These are phyloP conservation scores for Psephotus haematonotus DNA, from an alignment of 2,113 vertebrate genomes.

Conservation along the genomic window DNA sequence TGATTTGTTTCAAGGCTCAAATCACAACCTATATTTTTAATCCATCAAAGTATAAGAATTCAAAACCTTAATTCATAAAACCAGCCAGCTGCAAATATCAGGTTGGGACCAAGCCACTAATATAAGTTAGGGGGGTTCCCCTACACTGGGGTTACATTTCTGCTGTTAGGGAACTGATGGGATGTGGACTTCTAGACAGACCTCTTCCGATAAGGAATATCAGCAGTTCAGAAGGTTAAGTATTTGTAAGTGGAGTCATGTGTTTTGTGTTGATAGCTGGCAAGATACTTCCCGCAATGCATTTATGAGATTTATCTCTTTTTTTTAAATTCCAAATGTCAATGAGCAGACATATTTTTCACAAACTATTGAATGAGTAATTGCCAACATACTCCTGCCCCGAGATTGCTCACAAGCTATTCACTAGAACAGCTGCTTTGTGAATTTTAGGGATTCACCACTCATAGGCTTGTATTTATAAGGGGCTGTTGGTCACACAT, in stretches of 20 bases:
- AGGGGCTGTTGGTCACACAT: background rate
- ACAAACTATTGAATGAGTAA: conserved; percentile 32
- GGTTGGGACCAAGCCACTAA: background rate
- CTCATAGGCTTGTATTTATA: background rate
- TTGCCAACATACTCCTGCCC: background rate
- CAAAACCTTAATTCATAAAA: background rate
- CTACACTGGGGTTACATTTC: background rate
- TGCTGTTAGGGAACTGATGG: background rate
- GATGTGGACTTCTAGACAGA: background rate
- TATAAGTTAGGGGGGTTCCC: background rate
- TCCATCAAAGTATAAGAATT: background rate
- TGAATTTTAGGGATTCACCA: background rate
- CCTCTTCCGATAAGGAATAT: background rate
- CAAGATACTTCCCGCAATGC: background rate
- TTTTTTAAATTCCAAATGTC: background rate
- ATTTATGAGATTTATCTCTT: background rate
- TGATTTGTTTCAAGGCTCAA: background rate
- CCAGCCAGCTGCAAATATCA: background rate
- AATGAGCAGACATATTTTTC: conserved; percentile 12
- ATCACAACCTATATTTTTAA: background rate
- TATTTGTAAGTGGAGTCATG: background rate
- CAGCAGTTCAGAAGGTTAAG: background rate
- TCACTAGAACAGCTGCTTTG: background rate
- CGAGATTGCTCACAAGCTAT: conserved; percentile 2
- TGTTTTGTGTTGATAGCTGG: background rate